These are phyloP conservation scores for Frankliniella fusca DNA, from an alignment of 2,888 invertebrate species.

Conservation along the genomic window DNA sequence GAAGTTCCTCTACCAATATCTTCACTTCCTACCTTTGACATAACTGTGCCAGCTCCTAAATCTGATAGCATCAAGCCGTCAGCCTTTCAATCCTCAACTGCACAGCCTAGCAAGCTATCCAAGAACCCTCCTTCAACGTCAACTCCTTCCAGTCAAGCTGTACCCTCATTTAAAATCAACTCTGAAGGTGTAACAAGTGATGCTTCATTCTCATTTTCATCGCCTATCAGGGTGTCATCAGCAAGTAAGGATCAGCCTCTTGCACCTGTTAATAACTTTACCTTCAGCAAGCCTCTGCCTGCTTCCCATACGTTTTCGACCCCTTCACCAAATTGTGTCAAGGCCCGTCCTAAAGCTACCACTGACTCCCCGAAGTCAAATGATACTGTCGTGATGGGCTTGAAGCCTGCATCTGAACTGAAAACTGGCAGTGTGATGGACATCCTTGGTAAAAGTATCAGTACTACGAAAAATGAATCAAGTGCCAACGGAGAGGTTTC, in stretches of 20 bases:
- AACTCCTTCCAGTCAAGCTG: neutral
- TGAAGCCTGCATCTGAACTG: conserved; percentile 42
- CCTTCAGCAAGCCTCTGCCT: conserved; percentile 54
- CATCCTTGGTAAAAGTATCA: conserved; percentile 43
- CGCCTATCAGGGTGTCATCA: conserved; percentile 49
- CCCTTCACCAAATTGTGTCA: neutral
- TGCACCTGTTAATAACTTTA: conserved; percentile 53
- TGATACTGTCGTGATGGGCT: conserved; percentile 31
- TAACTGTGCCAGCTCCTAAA: conserved; percentile 32
- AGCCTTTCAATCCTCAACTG: no score
- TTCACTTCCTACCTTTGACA: conserved; percentile 56
- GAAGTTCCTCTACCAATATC: conserved; percentile 53
- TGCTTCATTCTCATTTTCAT: conserved; percentile 48
- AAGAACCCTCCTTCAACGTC: conserved; percentile 17
- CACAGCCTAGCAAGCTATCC: conserved; percentile 12
- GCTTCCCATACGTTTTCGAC: conserved; percentile 42
- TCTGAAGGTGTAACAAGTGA: conserved; percentile 24
- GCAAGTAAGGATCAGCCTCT: conserved; percentile 46
- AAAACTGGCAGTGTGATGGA: conserved; percentile 51
- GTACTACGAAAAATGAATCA: conserved; percentile 9
- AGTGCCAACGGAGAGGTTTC: conserved; percentile 31
- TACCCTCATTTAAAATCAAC: neutral
- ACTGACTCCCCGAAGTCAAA: neutral
- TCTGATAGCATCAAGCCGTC: conserved; percentile 7
- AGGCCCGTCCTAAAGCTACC: neutral